Percentiles rank a stretch among this genome's conserved stretches.
Evolutionary conservation across 2,888 invertebrate genomes (phyloP).

Genomic region (Drosophila bunnanda): DNA sequence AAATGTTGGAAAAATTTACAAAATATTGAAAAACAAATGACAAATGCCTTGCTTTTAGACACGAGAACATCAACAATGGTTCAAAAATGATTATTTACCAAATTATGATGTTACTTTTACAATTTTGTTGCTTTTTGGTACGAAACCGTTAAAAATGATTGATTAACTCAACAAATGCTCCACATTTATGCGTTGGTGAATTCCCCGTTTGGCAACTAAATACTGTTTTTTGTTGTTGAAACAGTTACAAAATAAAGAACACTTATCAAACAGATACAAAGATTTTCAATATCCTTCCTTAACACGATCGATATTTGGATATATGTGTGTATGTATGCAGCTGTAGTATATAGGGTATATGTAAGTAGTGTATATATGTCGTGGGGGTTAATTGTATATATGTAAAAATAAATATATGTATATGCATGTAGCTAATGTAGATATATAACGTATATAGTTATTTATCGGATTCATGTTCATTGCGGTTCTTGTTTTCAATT

Average conservation of each 20-base stretch:
- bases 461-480: conserved; percentile 31
- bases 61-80: background rate
- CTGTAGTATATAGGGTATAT: conserved; percentile 35
- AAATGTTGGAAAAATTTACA: background rate
- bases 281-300: conserved; percentile 12
- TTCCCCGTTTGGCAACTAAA: too few species aligned
- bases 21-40: background rate
- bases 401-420: conserved; percentile 47
- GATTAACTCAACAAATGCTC: background rate
- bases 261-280: background rate
- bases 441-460: conserved; percentile 44
- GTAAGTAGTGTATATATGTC: conserved; percentile 52
- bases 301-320: conserved; percentile 41
- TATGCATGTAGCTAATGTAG: conserved; percentile 45
- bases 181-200: background rate
- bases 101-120: background rate
- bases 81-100: background rate
- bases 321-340: conserved; percentile 31
- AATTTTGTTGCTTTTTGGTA: background rate
- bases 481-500: conserved; percentile 29
- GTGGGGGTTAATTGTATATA: conserved; percentile 56
- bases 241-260: conserved; percentile 1
- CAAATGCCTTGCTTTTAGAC: background rate
- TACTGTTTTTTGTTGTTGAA: background rate
- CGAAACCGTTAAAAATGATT: background rate